Evolutionary conservation across 2,797 vertebrate species (phyloP).

Genomic region (Falco peregrinus): DNA sequence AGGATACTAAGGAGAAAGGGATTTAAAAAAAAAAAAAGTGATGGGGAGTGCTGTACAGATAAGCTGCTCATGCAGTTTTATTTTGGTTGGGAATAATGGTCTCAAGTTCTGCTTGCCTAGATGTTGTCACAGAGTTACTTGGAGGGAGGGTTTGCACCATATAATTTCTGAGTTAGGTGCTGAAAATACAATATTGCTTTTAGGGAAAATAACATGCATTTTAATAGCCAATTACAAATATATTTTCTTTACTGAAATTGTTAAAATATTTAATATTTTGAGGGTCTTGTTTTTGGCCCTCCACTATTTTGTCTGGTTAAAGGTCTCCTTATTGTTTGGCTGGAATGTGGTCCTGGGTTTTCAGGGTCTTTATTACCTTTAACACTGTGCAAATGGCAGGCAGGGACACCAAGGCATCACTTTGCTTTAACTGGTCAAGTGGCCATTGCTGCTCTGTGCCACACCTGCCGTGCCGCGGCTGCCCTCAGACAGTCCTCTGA

Average conservation of each 20-base stretch:
- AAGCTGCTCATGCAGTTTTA: neutral
- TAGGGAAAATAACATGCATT: neutral
- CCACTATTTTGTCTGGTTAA: neutral
- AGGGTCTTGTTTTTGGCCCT: neutral
- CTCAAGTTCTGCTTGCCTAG: neutral
- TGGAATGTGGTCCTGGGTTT: neutral
- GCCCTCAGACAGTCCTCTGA: neutral
- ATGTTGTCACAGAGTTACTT: neutral
- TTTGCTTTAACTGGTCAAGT: conserved; percentile 19
- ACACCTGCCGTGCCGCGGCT: neutral
- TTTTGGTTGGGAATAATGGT: neutral
- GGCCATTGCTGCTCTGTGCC: neutral
- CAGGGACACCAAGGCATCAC: neutral
- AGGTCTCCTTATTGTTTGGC: neutral
- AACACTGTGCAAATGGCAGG: neutral
- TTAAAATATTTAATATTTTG: conserved; percentile 7
- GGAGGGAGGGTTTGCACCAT: neutral
- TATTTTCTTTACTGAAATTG: neutral
- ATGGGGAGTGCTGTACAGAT: neutral
- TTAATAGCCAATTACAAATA: conserved; percentile 6
- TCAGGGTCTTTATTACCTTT: neutral
- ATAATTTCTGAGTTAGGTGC: neutral
- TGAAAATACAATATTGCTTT: neutral
- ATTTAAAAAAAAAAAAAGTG: neutral
- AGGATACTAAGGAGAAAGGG: neutral